Evolutionary conservation across 2,113 vertebrate species (phyloP).

Genomic region (Thryonomys swinderianus): DNA sequence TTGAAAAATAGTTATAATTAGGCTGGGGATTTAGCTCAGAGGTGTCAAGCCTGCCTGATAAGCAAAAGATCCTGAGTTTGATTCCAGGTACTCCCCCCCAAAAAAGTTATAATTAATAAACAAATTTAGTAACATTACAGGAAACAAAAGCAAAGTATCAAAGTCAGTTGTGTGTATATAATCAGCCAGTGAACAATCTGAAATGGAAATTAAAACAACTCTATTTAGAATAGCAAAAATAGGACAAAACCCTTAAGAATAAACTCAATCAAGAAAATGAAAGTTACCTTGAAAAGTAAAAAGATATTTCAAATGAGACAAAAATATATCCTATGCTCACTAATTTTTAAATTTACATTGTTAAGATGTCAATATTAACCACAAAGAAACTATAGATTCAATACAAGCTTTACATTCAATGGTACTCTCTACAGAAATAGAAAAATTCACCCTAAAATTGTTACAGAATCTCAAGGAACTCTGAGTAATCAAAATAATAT

Average conservation of each 20-base stretch:
- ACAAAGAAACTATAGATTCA: not conserved
- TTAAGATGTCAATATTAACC: not conserved
- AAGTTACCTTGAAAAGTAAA: not conserved
- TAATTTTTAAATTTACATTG: not conserved
- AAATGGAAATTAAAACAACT: conserved; percentile 18
- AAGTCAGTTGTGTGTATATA: not conserved
- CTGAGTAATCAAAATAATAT: conserved; percentile 4
- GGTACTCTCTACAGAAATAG: not conserved
- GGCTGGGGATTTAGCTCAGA: too few species aligned
- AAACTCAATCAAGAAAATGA: conserved; percentile 13
- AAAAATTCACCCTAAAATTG: conserved; percentile 18
- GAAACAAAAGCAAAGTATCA: not conserved
- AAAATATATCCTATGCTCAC: not conserved
- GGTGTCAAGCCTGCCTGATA: too few species aligned
- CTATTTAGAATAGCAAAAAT: conserved; percentile 17
- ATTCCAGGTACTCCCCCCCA: too few species aligned
- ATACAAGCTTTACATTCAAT: not conserved
- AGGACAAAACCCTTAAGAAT: not conserved
- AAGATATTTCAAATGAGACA: conserved; percentile 27
- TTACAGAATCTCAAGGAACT: not conserved
- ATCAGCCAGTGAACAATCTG: not conserved
- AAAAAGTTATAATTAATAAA: conserved; percentile 15
- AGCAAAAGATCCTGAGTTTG: too few species aligned
- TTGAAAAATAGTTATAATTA: not conserved
- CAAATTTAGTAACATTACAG: conserved; percentile 22